Conservation (phyloP, 2,797 vertebrate genomes). For the Sardinella longiceps region DNA sequence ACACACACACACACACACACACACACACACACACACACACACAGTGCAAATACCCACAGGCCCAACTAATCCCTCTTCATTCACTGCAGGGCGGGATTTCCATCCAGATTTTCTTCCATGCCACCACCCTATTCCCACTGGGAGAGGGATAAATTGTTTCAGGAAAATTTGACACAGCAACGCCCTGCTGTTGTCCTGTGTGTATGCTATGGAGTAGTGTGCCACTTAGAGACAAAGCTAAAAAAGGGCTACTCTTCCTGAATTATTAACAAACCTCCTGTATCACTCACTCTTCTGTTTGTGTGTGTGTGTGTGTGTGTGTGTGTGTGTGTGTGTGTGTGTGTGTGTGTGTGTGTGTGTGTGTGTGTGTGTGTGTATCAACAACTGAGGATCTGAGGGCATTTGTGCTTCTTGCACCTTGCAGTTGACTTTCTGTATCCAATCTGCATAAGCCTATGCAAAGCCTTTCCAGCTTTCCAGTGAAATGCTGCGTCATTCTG, state of each 20-base stretch:
- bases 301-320: not conserved
- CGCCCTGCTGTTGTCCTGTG: not conserved
- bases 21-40: not conserved
- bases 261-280: conserved; percentile 14
- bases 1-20: conserved; percentile 2
- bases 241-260: not conserved
- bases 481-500: conserved; percentile 16
- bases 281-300: conserved; percentile 12
- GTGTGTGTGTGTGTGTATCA: not conserved
- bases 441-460: not conserved
- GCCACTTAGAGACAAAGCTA: not conserved
- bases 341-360: conserved; percentile 9
- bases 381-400: not conserved
- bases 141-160: not conserved
- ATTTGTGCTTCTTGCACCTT: not conserved
- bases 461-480: not conserved
- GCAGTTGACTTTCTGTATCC: not conserved
- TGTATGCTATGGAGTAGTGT: not conserved
- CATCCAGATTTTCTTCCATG: not conserved
- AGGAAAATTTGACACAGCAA: conserved; percentile 22
- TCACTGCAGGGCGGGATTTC: conserved; percentile 8
- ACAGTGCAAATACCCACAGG: not conserved
- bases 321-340: not conserved
- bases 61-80: conserved; percentile 4
- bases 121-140: not conserved